Conservation (phyloP, 2,888 invertebrate genomes). For the Rhabditoides inermis region DNA sequence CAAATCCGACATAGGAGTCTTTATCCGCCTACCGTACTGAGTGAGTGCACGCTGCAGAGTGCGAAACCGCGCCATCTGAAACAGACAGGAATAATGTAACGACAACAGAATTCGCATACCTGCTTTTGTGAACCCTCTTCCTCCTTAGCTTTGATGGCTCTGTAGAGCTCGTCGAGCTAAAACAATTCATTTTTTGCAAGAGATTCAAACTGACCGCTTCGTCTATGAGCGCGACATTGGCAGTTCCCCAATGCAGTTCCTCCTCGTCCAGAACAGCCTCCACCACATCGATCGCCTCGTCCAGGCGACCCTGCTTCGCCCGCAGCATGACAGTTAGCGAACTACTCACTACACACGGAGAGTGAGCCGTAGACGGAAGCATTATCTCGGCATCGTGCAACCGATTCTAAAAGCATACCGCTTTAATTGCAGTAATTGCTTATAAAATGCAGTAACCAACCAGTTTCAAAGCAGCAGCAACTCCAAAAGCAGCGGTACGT, state of each 20-base stretch:
- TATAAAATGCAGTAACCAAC: background rate
- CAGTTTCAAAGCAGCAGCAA: conserved; percentile 16
- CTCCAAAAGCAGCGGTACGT: conserved; percentile 20
- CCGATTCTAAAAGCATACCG: conserved; percentile 7
- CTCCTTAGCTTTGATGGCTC: conserved; percentile 10
- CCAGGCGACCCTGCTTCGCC: conserved; percentile 13
- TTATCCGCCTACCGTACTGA: conserved; percentile 13
- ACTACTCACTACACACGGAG: conserved; percentile 13
- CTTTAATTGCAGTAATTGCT: background rate
- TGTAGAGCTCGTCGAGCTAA: conserved; percentile 16
- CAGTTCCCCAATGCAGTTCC: conserved; percentile 12
- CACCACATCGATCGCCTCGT: conserved; percentile 19
- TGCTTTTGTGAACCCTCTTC: conserved; percentile 3
- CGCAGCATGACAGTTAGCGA: conserved; percentile 11
- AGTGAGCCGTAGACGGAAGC: conserved; percentile 8
- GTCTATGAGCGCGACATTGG: conserved; percentile 18
- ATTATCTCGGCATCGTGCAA: conserved; percentile 15
- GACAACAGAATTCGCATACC: too few species aligned
- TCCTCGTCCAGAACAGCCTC: conserved; percentile 17
- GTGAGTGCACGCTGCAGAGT: conserved; percentile 18
- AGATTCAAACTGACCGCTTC: conserved; percentile 14
- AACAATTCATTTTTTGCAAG: background rate
- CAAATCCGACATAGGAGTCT: conserved; percentile 15
- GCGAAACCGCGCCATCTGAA: conserved; percentile 19
- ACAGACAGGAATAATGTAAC: too few species aligned